Evolutionary conservation across 2,888 invertebrate genomes (phyloP).

Genomic region (Hecatera dysodea): DNA sequence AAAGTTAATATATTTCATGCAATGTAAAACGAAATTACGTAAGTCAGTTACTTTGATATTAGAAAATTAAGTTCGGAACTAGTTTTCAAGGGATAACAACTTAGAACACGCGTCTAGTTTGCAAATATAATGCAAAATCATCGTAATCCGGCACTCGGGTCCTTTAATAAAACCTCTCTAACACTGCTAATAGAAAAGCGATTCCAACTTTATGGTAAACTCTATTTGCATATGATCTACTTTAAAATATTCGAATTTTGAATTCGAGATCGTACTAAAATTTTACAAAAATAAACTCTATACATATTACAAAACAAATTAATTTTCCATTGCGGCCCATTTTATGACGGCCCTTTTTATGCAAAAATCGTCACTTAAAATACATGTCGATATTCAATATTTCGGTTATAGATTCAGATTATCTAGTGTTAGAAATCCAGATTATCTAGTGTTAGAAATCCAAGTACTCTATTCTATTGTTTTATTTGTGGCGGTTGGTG

Average conservation of each 20-base stretch:
- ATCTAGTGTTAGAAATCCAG: too few species aligned
- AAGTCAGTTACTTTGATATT: constrained; percentile 1
- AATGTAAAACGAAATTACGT: too few species aligned
- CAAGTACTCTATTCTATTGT: too few species aligned
- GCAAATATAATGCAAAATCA: constrained; percentile 33
- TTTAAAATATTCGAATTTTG: not conserved
- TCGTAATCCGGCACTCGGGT: constrained; percentile 15
- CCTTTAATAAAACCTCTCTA: constrained; percentile 31
- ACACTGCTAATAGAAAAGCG: constrained; percentile 39
- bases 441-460: too few species aligned
- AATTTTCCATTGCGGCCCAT: too few species aligned
- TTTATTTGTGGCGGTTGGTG: too few species aligned
- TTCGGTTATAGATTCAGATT: too few species aligned
- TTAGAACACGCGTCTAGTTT: constrained; percentile 23
- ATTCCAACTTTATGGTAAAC: constrained; percentile 39
- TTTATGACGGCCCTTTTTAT: too few species aligned
- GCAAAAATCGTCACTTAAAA: too few species aligned
- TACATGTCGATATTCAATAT: too few species aligned
- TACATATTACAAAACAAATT: not conserved
- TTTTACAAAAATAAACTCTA: too few species aligned
- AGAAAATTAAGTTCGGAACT: not conserved
- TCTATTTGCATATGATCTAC: constrained; percentile 29
- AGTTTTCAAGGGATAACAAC: constrained; percentile 8
- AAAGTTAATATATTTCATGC: too few species aligned
- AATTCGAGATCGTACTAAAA: not conserved